These are phyloP conservation scores for Metalampra italica DNA, from an alignment of 2,888 invertebrate genomes.

Conservation along the genomic window DNA sequence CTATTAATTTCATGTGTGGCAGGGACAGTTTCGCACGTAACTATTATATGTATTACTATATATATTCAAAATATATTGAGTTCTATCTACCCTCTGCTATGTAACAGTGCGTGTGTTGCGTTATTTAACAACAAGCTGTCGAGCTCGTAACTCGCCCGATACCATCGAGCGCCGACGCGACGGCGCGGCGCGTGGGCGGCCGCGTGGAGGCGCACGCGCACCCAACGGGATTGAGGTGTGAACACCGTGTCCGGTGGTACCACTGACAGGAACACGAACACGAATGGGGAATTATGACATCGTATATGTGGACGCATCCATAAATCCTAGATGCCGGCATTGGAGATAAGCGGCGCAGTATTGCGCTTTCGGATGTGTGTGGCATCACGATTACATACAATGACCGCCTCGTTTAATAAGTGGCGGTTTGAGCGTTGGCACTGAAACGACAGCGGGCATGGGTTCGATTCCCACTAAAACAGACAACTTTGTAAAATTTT, in stretches of 20 bases:
- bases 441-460: no score
- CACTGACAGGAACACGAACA: slow-evolving; percentile 39
- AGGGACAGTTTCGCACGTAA: no score
- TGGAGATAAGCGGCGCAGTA: slow-evolving; percentile 34
- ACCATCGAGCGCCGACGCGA: slow-evolving; percentile 29
- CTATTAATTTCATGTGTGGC: no score
- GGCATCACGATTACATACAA: background rate
- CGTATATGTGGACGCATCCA: slow-evolving; percentile 27
- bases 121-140: slow-evolving; percentile 26
- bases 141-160: slow-evolving; percentile 43
- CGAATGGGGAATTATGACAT: slow-evolving; percentile 46
- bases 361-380: background rate
- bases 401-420: no score
- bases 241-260: slow-evolving; percentile 23
- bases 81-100: no score
- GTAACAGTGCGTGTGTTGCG: slow-evolving; percentile 7
- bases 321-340: slow-evolving; percentile 36
- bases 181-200: slow-evolving; percentile 12
- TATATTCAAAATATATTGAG: no score
- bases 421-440: no score
- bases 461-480: no score
- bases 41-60: no score
- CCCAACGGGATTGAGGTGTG: slow-evolving; percentile 17
- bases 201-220: slow-evolving; percentile 1
- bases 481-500: no score